Percentiles rank a stretch among this genome's conserved stretches.
Evolutionary conservation across 2,797 vertebrate genomes (phyloP).

Genomic region (Micromesistius poutassou): DNA sequence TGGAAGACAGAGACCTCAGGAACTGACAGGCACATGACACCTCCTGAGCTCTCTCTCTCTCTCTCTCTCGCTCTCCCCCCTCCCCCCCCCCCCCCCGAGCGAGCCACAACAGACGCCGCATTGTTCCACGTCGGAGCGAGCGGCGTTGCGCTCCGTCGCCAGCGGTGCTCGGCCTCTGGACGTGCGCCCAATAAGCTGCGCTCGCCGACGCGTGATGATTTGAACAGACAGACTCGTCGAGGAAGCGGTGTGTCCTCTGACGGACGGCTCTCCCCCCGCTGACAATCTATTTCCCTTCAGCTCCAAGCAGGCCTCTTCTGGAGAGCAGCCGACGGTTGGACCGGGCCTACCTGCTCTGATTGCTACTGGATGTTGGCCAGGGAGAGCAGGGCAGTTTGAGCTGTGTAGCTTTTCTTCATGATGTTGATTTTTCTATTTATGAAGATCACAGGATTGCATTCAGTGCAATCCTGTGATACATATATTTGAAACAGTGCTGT

Average conservation of each 20-base stretch:
- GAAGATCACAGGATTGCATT: background rate
- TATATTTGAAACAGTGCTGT: background rate
- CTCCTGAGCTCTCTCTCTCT: too few species aligned
- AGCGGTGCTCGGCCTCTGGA: background rate
- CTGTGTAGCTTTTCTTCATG: too few species aligned
- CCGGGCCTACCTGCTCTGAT: too few species aligned
- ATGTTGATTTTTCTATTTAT: too few species aligned
- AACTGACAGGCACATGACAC: background rate
- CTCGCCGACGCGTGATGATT: slow-evolving; percentile 20
- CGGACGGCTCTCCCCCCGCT: slow-evolving; percentile 7
- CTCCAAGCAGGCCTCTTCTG: background rate
- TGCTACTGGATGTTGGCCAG: too few species aligned
- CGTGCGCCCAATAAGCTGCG: slow-evolving; percentile 23
- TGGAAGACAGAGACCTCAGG: background rate
- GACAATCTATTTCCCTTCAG: slow-evolving; percentile 5
- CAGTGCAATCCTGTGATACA: background rate
- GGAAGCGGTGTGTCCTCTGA: slow-evolving; percentile 8
- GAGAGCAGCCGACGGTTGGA: too few species aligned
- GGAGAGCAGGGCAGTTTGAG: too few species aligned
- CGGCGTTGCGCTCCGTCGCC: background rate
- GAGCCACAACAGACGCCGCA: background rate
- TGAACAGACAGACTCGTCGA: slow-evolving; percentile 6
- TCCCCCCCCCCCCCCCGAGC: too few species aligned
- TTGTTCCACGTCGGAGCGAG: background rate
- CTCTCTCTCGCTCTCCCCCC: too few species aligned